Base-by-base conservation (phyloP, 2,888 invertebrate genomes). In the Melieria picta region DNA sequence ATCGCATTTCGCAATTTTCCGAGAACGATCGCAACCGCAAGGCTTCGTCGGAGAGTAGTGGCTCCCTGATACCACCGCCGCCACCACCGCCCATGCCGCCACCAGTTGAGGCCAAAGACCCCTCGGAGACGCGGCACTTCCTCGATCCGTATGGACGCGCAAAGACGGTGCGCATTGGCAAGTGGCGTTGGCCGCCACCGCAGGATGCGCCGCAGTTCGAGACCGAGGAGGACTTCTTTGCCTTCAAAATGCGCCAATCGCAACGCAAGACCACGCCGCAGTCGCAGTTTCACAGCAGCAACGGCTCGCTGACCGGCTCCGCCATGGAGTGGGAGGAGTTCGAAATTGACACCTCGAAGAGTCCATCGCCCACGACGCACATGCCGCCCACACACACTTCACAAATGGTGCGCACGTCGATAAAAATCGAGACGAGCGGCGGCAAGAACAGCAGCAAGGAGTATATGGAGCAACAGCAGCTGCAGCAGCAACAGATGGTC, bases 131-230 rank as follows among this genome's bases (percentile, higher is more conserved):
- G 0, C 88, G 95, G 7, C 94, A 94, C 0, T 96, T 96, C 82
- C 89, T 96, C 79, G 96, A 96, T 85, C 96, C 96, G 0, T 96
- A 96, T 80, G 96, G 97, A 0, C 88, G 97, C 45, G 97, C 97
- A 0, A 96, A 97, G 83, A 98, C 97, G 0, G 97, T 98, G 0
- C 89, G 97, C 47, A 97, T 98, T 69, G 98, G 96, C 2, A 97
- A 96, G 87, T 97, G 97, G 97, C 89, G 94, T 74, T 98, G 98
- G 98, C 98, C 98, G 7, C 97, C 97, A 10, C 92, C 93, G 7
- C 93, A 94, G 71, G 91, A 90, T 63, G 91, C 91, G 16, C 93
- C 92, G 1, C 90, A 90, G 45, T 91, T 90, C 75, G 92, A 93
- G 74, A 90, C 90, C 13, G 95, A 94, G 81, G 95, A 94, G 81